phyloP scores from a whole-genome alignment of 2,888 invertebrate species.

The Nephrotoma appendiculata region DNA sequence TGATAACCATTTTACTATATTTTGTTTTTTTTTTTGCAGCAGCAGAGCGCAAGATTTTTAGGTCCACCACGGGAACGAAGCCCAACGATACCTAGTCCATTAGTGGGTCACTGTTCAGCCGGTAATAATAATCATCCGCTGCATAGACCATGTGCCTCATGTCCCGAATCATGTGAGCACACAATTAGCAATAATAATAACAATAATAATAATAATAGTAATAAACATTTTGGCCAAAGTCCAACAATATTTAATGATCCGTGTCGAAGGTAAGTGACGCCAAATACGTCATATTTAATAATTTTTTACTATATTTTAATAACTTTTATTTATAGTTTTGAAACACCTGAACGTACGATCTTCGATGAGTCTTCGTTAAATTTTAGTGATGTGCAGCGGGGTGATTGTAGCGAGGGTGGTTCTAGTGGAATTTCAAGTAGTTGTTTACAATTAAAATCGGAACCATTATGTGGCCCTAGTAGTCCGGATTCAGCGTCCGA shows the following conservation, averaged over 20 bases:
- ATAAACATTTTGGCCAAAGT: conserved; percentile 27
- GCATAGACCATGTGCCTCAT: conserved; percentile 31
- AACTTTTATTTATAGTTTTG: conserved; percentile 21
- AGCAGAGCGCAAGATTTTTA: conserved; percentile 37
- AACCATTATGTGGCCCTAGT: conserved; percentile 31
- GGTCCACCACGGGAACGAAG: conserved; percentile 34
- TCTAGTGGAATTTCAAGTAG: conserved; percentile 24
- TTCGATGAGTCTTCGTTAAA: conserved; percentile 30
- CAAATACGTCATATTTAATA: not conserved
- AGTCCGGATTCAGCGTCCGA: conserved; percentile 32
- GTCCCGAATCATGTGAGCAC: conserved; percentile 32
- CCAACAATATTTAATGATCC: conserved; percentile 25
- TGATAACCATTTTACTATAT: not conserved
- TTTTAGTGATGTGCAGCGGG: conserved; percentile 26
- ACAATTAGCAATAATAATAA: conserved; percentile 9
- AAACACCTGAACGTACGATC: conserved; percentile 27
- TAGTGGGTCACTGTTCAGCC: conserved; percentile 20
- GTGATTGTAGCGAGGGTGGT: conserved; percentile 25
- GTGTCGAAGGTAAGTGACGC: conserved; percentile 26
- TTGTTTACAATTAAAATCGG: conserved; percentile 30
- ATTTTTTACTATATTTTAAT: not conserved
- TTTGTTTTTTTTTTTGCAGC: conserved; percentile 21
- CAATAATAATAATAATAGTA: not conserved
- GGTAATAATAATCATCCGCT: conserved; percentile 29
- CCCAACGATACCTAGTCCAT: conserved; percentile 30